Evolutionary conservation across 2,113 vertebrate genomes (phyloP).

Genomic region (Erythrocercus mccallii): DNA sequence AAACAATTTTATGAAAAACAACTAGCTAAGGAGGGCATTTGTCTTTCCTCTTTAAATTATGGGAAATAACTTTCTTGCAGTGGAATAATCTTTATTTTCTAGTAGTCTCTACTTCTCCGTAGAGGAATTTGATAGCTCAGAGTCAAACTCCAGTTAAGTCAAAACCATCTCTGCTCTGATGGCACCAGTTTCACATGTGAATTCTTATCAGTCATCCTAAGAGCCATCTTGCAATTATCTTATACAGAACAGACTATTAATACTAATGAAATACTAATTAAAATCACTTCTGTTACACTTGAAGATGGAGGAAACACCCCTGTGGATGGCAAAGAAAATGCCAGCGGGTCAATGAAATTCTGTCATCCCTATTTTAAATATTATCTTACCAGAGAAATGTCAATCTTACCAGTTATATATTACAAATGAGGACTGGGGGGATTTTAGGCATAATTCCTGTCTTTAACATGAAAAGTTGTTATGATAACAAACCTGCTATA

Average conservation of each 20-base stretch:
- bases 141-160: not conserved
- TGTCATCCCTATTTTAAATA: slow-evolving; percentile 2
- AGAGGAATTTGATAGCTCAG: not conserved
- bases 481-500: not conserved
- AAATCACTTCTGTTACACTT: not conserved
- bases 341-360: not conserved
- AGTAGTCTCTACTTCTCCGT: not conserved
- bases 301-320: not conserved
- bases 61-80: not conserved
- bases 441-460: not conserved
- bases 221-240: not conserved
- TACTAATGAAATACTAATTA: slow-evolving; percentile 3
- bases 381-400: not conserved
- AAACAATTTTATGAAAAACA: not conserved
- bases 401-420: not conserved
- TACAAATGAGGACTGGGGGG: not conserved
- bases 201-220: slow-evolving; percentile 13
- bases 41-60: not conserved
- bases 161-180: not conserved
- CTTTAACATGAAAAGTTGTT: not conserved
- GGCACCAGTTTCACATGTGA: slow-evolving; percentile 3
- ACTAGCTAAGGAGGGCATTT: not conserved
- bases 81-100: not conserved
- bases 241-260: not conserved
- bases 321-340: slow-evolving; percentile 24